Base-by-base conservation (phyloP, 2,888 invertebrate species). In the Eulithis prunata region DNA sequence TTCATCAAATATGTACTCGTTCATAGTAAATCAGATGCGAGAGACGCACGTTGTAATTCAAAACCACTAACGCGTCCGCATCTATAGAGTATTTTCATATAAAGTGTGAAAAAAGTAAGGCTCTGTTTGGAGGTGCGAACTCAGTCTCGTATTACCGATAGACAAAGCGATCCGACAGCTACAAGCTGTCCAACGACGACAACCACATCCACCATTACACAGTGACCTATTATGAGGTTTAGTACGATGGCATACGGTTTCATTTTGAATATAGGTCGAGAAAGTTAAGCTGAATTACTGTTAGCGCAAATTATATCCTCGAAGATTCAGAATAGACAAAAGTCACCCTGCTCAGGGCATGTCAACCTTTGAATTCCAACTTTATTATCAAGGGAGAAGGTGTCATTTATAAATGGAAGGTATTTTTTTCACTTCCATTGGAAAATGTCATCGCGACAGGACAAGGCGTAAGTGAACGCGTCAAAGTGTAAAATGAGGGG, bases 401-500 rank as follows among this genome's bases (percentile, higher is more conserved):
- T 78, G 68, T 76, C 74, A 73, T 86, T 87, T 72, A 55, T 68
- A 71, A 71, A 66, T 75, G 66, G 8, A 57, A 72, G 41, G 41
- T 41, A 41, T 41, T 83, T 78, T 81, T 87, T 84, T 79, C 75
- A 79, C 78, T 85, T 83, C 80, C 85, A 89, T 87, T 83, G 89
- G 87, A 85, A 89, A 90, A 91, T 89, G 88, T 90, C 90, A 91
- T 87, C 84, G 86, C 83, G 82, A 86, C 87, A 89, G 86, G 85
- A 89, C 88, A 87, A 88, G 85, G 85, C 86, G 88, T 89, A 91
- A 91, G 91, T 90, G 91, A 90, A 92, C 88, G 93, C 93, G 91
- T 90, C 91, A 92, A 92, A 92, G 91, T 93, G 92, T 92, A 91
- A 92, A 93, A 93, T 90, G 92, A 91, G 93, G 91, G 91, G 90